Conservation (phyloP, 64 coral and sea anemone species). For the Montipora capricornis region DNA sequence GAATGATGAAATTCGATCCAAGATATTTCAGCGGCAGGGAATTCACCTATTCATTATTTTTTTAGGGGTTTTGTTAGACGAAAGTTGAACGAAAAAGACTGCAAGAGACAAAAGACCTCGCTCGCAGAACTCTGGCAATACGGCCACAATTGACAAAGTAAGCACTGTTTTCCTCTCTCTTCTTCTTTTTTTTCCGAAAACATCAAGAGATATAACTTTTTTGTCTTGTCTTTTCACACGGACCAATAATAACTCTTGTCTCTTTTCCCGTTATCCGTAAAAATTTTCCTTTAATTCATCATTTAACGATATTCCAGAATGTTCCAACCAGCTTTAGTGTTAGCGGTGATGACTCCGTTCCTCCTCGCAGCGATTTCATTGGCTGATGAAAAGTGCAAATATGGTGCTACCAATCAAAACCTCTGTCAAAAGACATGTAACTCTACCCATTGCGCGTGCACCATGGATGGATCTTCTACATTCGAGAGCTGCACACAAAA, state of each 20-base stretch:
- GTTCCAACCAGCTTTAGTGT: not conserved
- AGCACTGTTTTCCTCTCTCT: no score
- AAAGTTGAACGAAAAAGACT: no score
- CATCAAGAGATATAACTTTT: not conserved
- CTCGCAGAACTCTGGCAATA: no score
- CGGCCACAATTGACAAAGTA: no score
- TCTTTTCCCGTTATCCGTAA: not conserved
- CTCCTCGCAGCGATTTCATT: not conserved
- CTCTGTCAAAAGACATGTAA: constrained; percentile 66
- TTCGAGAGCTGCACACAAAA: constrained; percentile 58
- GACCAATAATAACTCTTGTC: no score
- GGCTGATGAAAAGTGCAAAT: constrained; percentile 6
- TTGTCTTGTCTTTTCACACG: not conserved
- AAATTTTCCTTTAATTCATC: not conserved
- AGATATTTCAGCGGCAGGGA: no score
- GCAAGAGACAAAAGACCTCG: no score
- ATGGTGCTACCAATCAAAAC: constrained; percentile 43
- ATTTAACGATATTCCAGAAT: not conserved
- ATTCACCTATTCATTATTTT: no score
- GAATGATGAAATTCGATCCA: no score
- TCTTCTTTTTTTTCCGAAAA: no score
- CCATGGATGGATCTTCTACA: constrained; percentile 21
- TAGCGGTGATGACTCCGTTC: not conserved
- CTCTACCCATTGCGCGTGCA: constrained; percentile 3
- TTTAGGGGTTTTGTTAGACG: no score